phyloP scores from a whole-genome alignment of 2,888 invertebrate species.

The Nemapogon koenigi region DNA sequence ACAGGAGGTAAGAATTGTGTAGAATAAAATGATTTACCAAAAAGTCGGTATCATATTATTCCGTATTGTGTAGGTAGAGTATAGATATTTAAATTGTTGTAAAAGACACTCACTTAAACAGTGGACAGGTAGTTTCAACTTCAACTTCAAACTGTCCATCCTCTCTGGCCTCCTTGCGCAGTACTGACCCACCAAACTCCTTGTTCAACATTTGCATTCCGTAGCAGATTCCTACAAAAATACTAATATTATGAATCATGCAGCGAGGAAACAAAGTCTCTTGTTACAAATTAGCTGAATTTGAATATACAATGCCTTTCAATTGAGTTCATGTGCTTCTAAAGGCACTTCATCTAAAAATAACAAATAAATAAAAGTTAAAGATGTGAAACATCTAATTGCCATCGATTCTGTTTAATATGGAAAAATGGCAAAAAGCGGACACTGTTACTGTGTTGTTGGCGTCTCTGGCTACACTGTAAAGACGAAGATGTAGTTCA shows the following conservation, averaged over 20 bases:
- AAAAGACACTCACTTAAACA: constrained; percentile 82
- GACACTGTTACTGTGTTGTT: no score
- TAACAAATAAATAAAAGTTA: no score
- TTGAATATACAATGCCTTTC: no score
- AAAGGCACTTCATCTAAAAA: no score
- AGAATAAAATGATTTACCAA: constrained; percentile 8
- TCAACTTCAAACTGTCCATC: constrained; percentile 93
- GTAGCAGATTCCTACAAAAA: constrained; percentile 88
- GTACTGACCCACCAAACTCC: constrained; percentile 93
- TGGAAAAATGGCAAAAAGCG: no score
- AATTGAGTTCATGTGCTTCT: no score
- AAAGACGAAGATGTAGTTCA: no score
- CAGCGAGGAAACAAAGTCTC: background rate
- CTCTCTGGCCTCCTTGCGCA: constrained; percentile 86
- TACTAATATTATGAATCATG: background rate
- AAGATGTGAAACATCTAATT: no score
- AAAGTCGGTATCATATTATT: no score
- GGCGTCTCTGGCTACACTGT: no score
- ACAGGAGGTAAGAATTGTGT: background rate
- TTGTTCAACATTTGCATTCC: constrained; percentile 99
- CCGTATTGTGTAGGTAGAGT: background rate
- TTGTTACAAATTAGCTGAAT: no score
- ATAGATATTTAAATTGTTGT: constrained; percentile 1
- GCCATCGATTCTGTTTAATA: no score
- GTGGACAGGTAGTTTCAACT: constrained; percentile 84